These are phyloP conservation scores for Sebastes iracundus DNA, from an alignment of 2,797 vertebrate genomes.

Conservation along the genomic window DNA sequence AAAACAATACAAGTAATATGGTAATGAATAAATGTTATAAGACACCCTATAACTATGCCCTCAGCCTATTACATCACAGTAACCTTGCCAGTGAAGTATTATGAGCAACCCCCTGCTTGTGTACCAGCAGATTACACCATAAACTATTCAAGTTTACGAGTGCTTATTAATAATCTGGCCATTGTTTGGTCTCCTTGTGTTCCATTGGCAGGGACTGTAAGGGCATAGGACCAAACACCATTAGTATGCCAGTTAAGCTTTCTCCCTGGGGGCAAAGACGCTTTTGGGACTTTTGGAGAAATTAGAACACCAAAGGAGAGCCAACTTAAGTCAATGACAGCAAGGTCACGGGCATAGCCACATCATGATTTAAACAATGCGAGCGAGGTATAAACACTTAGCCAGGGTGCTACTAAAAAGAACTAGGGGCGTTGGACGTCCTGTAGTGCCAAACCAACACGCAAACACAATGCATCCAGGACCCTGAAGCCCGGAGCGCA, in stretches of 20 bases:
- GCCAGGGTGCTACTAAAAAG: constrained; percentile 10
- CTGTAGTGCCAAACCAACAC: constrained; percentile 40
- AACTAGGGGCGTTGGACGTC: neutral
- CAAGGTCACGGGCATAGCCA: constrained; percentile 34
- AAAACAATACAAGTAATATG: neutral
- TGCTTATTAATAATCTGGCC: constrained; percentile 65
- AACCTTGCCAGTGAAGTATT: constrained; percentile 8
- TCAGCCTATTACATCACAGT: neutral
- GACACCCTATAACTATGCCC: neutral
- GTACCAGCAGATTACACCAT: constrained; percentile 48
- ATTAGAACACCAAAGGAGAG: constrained; percentile 48
- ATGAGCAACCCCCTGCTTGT: neutral
- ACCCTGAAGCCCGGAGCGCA: constrained; percentile 39
- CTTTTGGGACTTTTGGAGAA: constrained; percentile 39
- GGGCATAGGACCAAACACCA: constrained; percentile 66
- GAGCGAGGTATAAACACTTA: constrained; percentile 20
- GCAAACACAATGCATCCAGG: constrained; percentile 54
- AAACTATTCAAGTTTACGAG: constrained; percentile 48
- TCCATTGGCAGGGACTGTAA: constrained; percentile 62
- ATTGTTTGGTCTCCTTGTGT: constrained; percentile 62
- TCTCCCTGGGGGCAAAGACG: constrained; percentile 26
- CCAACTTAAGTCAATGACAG: constrained; percentile 45
- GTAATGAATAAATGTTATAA: neutral
- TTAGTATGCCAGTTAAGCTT: constrained; percentile 65
- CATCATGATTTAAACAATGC: constrained; percentile 43